Evolutionary conservation across 2,797 vertebrate genomes (phyloP), one percentile per base, ranked within the genome.

Genomic region (Takifugu ocellatus): DNA sequence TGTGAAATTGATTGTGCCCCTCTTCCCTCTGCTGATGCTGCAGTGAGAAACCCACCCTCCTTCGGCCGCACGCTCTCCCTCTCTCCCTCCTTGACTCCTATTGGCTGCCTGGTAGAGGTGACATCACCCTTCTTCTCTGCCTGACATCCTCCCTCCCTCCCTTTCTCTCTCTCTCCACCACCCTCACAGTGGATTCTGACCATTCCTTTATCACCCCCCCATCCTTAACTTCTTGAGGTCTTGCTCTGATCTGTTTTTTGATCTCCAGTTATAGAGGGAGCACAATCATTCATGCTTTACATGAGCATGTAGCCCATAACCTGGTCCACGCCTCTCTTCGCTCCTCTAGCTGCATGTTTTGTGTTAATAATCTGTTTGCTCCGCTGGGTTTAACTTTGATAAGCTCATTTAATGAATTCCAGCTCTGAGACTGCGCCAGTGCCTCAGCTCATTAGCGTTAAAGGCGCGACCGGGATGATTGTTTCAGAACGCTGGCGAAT

Each of bases 1-100:
- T 84, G 56, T 84, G 82, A 88, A 86, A 88, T 79, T 88, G 88
- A 89, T 86, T 87, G 87, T 87, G 86, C 86, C 63, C 82, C 86
- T 89, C 74, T 81, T 70, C 70, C 86, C 83, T 75, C 77, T 85
- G 84, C 88, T 90, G 89, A 93, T 92, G 90, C 90, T 92, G 92
- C 91, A 92, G 90, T 91, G 90, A 84, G 89, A 89, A 89, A 90
- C 90, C 91, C 92, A 89, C 90, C 90, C 91, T 91, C 88, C 84
- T 88, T 27, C 42, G n/a, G 75, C 79, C 63, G 60, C 81, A 74
- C 79, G 81, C 80, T 75, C 44, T 46, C 44, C 16, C 44, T 45
- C 82, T 68, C 79, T 73, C 76, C 84, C 83, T 81, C 81, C 72
- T 77, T 75, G 66, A 61, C 75, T 84, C 85, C 84, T 75, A 90